Evolutionary conservation across 1,140 invertebrate genomes (phyloP).

Genomic region (Yoshiicerus persimilis): DNA sequence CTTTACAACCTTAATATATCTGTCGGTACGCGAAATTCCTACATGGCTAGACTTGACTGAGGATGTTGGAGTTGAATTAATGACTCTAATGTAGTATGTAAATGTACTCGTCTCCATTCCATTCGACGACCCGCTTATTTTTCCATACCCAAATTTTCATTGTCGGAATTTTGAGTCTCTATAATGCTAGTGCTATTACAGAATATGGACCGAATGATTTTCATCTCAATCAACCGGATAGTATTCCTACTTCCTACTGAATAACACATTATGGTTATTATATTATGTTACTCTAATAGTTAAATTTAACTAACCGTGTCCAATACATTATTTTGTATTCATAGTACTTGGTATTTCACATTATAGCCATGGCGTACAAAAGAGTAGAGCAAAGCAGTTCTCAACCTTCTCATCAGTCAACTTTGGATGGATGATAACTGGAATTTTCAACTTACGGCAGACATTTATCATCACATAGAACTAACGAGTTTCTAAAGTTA

Average conservation of each 20-base stretch:
- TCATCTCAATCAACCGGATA: not conserved
- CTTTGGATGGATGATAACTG: not conserved
- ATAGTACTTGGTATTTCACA: too few relatives aligned
- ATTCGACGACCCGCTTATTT: not conserved
- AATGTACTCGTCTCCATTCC: not conserved
- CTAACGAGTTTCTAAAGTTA: slow-evolving; percentile 14
- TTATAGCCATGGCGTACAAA: too few relatives aligned
- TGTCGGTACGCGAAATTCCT: not conserved
- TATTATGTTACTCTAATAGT: too few relatives aligned
- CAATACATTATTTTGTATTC: too few relatives aligned
- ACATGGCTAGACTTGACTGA: not conserved
- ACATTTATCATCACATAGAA: not conserved
- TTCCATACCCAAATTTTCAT: not conserved
- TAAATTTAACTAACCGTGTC: too few relatives aligned
- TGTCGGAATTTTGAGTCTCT: not conserved
- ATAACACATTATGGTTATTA: too few relatives aligned
- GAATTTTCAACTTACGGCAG: not conserved
- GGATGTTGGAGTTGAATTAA: not conserved
- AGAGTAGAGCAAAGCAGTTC: not conserved
- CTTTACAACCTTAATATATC: not conserved
- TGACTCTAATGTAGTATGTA: not conserved
- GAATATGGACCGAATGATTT: not conserved
- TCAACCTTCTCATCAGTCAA: not conserved
- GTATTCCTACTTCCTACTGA: not conserved
- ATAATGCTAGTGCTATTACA: not conserved